Evolutionary conservation across 2,888 invertebrate genomes (phyloP), one percentile per base, ranked within the genome.

Genomic region (Spilarctia lutea): DNA sequence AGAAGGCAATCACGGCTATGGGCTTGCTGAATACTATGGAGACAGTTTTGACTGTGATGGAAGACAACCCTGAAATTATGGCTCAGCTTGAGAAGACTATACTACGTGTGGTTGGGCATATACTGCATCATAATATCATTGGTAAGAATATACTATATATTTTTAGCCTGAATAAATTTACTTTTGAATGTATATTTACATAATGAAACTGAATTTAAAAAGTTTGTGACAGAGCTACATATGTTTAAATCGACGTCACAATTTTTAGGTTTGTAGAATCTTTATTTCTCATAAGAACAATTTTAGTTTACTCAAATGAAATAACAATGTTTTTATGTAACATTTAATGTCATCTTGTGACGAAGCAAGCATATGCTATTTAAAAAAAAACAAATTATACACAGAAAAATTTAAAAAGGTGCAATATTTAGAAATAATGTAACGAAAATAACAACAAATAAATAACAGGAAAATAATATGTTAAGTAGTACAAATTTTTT

Each of bases 1-100:
- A 99, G 91, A 99, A 99, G 90, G 99, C 99, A 13, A 98, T 99
- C 74, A 98, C 99, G 2, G 99, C 99, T 0, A 99, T 99, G 98
- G 99, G 99, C 33, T 96, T 99, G 48, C 96, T 99, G 20, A 99
- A 98, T 91, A 99, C 99, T 3, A 98, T 99, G 93, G 99, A 99
- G 94, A 99, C 99, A 0, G 96, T 99, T 56, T 96, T 99, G 24
- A 98, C 97, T 81, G 99, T 99, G 4, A 98, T 99, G 98, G 99
- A 99, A 89, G 97, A 98, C 77, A 96, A 93, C 76, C 94, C 96
- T 0, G 97, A 98, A 91, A 98, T 99, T 63, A 97, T 99, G 96
- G 96, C 97, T 52, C 97, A 98, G 88, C 96, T 99, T 72, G 99
- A 99, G 93, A 99, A 98, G 70, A 98, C 98, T 75, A 98, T 99